Evolutionary conservation across 2,113 vertebrate species (phyloP).

Genomic region (Parus major): DNA sequence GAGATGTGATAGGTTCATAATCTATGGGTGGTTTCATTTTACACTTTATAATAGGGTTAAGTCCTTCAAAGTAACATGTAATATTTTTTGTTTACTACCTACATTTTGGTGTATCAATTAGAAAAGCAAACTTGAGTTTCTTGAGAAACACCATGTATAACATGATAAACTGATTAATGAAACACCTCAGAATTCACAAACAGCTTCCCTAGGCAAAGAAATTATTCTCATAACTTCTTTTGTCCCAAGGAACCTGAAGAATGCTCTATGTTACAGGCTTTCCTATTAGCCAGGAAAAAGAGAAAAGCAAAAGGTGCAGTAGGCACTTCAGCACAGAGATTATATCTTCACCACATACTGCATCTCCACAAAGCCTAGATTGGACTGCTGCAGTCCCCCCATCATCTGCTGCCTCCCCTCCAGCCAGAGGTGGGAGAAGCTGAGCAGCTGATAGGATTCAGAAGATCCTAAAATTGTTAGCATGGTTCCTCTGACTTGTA

Average conservation of each 20-base stretch:
- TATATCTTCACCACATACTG: background rate
- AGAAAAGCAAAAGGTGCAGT: background rate
- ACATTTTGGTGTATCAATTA: background rate
- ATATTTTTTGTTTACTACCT: background rate
- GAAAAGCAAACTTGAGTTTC: background rate
- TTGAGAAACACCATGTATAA: background rate
- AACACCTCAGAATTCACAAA: background rate
- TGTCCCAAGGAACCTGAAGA: background rate
- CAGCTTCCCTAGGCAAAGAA: background rate
- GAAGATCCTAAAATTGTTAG: background rate
- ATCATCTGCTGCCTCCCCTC: background rate
- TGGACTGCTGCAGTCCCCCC: background rate
- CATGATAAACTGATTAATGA: background rate
- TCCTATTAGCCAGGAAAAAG: background rate
- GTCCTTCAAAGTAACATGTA: background rate
- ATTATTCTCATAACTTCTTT: background rate
- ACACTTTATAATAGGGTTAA: background rate
- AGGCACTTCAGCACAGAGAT: background rate
- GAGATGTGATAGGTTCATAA: background rate
- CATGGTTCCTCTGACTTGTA: background rate
- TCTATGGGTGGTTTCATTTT: background rate
- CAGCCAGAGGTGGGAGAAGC: background rate
- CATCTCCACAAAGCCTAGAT: background rate
- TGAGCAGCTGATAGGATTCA: background rate
- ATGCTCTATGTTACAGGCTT: background rate